phyloP scores from a whole-genome alignment of 2,113 vertebrate genomes.

The Heterochromis multidens region DNA sequence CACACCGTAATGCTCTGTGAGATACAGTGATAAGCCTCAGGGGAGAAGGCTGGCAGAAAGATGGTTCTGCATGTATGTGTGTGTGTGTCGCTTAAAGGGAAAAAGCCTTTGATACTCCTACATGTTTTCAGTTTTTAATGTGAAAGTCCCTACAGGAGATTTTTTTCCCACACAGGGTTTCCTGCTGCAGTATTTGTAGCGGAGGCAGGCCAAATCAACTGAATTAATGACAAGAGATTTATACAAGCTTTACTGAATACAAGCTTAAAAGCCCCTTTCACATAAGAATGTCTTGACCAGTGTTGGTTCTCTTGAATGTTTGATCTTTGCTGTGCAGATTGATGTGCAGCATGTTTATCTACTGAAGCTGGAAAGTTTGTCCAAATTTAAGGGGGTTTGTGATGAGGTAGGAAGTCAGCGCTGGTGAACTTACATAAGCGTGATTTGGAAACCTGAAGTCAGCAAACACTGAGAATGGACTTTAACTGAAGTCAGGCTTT shows the following conservation, averaged over 20 bases:
- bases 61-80: background rate
- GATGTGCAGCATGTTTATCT: background rate
- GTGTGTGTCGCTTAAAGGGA: background rate
- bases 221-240: background rate
- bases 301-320: background rate
- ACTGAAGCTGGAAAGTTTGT: background rate
- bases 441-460: background rate
- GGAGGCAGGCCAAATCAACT: background rate
- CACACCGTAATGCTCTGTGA: constrained; percentile 12
- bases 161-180: background rate
- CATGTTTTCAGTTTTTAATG: background rate
- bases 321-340: fast-evolving
- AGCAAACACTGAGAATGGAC: background rate
- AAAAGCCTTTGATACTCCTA: constrained; percentile 8
- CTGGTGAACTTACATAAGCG: background rate
- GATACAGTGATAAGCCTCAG: constrained; percentile 12
- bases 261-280: background rate
- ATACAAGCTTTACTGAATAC: background rate
- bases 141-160: background rate
- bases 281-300: background rate
- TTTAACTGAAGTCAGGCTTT: too few species aligned
- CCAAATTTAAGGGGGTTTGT: background rate
- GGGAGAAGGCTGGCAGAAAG: background rate
- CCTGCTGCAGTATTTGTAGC: background rate
- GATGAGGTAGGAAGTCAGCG: background rate